Evolutionary conservation across 2,888 invertebrate genomes (phyloP), one percentile per base, ranked within the genome.

Genomic region (Lysandra bellargus): DNA sequence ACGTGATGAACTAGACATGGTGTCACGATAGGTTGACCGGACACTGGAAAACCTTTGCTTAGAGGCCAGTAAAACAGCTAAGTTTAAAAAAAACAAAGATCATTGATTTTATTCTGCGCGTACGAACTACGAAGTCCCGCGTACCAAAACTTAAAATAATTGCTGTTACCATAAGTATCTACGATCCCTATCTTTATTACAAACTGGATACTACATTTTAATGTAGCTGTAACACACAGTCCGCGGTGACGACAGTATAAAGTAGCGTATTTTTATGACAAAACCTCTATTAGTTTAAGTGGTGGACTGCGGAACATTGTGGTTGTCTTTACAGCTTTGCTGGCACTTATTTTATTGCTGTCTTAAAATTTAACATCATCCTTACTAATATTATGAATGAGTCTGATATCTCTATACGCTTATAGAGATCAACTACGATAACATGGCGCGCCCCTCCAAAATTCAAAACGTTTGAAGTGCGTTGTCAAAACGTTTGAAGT

Each of bases 241-340:
- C 33, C 33, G 33, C 69, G 69, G 33, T 14, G 69, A 69, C 33
- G 69, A 69, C 69, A 69, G 33, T 37, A 69, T 37, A 69, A 33
- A 94, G 92, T 92, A 93, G 93, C 93, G 93, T 88, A 86, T 89
- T 91, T 93, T 92, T 94, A 93, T 87, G 90, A 88, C 85, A 84
- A 81, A 85, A 89, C 88, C 88, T 93, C 92, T 91, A 92, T 92
- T 92, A 90, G 88, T 87, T 87, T 89, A 91, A 92, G 90, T 91
- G 90, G 88, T 44, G 53, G 84, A 57, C 57, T 57, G 14, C 14
- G 85, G 89, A 87, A 87, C 86, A 86, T 74, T 73, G 72, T 40
- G 85, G 84, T 87, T 86, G 86, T 83, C 82, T 83, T 82, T 82
- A 83, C 82, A 49, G 85, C 85, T 87, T 85, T 85, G 87, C 84